Evolutionary conservation across 1,140 invertebrate species (phyloP).

Genomic region (Tenebrio molitor): DNA sequence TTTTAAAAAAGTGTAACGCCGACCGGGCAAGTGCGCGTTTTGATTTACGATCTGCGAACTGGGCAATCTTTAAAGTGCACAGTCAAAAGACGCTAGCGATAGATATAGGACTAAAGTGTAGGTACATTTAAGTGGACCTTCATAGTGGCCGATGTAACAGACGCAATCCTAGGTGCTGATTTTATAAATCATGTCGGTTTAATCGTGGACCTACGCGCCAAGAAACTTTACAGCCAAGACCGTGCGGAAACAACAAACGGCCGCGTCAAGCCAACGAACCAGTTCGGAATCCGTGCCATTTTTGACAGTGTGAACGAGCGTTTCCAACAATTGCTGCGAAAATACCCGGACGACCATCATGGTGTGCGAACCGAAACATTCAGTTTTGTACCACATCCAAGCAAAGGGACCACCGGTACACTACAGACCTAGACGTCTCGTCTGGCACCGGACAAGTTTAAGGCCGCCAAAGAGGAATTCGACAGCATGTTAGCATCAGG

Average conservation of each 20-base stretch:
- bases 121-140: slow-evolving; percentile 64
- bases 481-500: slow-evolving; percentile 51
- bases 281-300: neutral
- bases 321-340: slow-evolving; percentile 4
- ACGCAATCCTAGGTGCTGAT: slow-evolving; percentile 65
- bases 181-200: slow-evolving; percentile 62
- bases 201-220: slow-evolving; percentile 60
- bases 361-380: neutral
- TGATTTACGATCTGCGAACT: neutral
- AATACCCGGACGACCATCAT: neutral
- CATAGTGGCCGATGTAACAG: slow-evolving; percentile 62
- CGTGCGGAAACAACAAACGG: slow-evolving; percentile 44
- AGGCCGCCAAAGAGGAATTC: slow-evolving; percentile 62
- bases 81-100: neutral
- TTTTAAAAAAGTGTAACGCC: neutral
- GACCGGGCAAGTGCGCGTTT: neutral
- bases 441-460: slow-evolving; percentile 61
- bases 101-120: slow-evolving; percentile 50
- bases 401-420: slow-evolving; percentile 64
- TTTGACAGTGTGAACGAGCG: neutral
- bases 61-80: neutral
- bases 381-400: slow-evolving; percentile 55
- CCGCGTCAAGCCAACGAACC: neutral
- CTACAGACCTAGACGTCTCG: slow-evolving; percentile 62
- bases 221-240: slow-evolving; percentile 60